Evolutionary conservation across 2,888 invertebrate species (phyloP).

Genomic region (Anthophora plumipes): DNA sequence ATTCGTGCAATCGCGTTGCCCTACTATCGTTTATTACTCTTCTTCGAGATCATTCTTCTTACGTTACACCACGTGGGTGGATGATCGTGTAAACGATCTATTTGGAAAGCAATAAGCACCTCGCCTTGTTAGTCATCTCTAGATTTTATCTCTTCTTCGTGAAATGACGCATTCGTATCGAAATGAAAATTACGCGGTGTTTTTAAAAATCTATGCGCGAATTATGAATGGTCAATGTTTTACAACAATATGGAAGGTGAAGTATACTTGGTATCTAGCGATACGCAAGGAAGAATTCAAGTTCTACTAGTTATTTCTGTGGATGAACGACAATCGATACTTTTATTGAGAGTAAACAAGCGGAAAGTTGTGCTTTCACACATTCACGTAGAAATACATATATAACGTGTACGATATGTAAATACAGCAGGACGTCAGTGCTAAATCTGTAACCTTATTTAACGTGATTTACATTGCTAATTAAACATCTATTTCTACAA

Average conservation of each 20-base stretch:
- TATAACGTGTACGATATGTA: too few relatives aligned
- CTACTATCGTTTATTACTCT: not conserved
- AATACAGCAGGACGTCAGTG: not conserved
- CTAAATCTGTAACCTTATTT: slow-evolving; percentile 33
- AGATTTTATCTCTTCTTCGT: not conserved
- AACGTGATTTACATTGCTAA: slow-evolving; percentile 52
- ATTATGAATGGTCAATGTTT: slow-evolving; percentile 34
- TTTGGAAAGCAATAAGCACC: not conserved
- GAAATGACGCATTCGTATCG: slow-evolving; percentile 15
- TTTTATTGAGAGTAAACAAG: too few relatives aligned
- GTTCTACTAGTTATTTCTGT: too few relatives aligned
- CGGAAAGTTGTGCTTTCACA: too few relatives aligned
- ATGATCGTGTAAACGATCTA: slow-evolving; percentile 16
- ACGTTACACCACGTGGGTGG: slow-evolving; percentile 3
- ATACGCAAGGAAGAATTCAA: not conserved
- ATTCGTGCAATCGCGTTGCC: not conserved
- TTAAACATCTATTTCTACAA: slow-evolving; percentile 35
- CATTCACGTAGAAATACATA: too few relatives aligned
- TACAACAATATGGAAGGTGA: not conserved
- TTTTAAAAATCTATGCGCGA: not conserved
- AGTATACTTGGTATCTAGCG: not conserved
- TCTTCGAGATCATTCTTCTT: too few relatives aligned
- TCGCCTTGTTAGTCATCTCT: not conserved
- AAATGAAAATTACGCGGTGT: slow-evolving; percentile 1
- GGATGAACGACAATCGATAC: too few relatives aligned